Base-by-base conservation (phyloP, 1,140 invertebrate genomes). In the Dinoponera quadriceps region DNA sequence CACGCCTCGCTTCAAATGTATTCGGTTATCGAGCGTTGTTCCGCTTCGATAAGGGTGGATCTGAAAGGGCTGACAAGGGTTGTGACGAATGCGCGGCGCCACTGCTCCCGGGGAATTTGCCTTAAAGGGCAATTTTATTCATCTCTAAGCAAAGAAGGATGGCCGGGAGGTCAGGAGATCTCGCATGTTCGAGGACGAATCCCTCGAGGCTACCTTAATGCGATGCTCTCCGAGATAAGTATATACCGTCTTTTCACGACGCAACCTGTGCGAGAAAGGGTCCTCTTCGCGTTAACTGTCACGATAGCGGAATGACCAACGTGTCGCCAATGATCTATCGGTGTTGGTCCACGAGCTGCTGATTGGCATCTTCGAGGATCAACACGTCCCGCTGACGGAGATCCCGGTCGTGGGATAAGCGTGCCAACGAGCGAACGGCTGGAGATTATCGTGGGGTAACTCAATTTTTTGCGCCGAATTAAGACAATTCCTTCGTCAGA, bases 1-100 rank as follows among this genome's bases (percentile, higher is more conserved):
- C 25, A 22, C 49, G 14, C 22, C 65, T 33, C 69, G 51, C 44
- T 59, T 51, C 57, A 59, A 75, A 85, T 55, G 66, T 87, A 85
- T 87, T 87, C 81, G 84, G 82, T 81, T 85, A 82, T 83, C 71
- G 77, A 80, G 54, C 62, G 71, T 82, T 75, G 72, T 72, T 51
- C 62, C 62, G 65, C 63, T 83, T 65, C 74, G 65, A 83, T 82
- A 66, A 83, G 81, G 84, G 84, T 83, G 86, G 80, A 74, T 82
- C 72, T 85, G 51, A 86, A 71, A 88, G 60, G 82, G 74, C 69
- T 77, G 77, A 85, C 77, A 78, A 73, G 78, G 73, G 77, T 77
- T 81, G 81, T 83, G 55, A 82, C 83, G 68, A 68, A 73, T 84
- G 68, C 44, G 82, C 66, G 49, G 49, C 59, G 22, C 59, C 57